A percentile compares a stretch with the other conserved stretches of the same genome.
Conservation (phyloP, 2,113 vertebrate species). For the Petaurus breviceps region DNA sequence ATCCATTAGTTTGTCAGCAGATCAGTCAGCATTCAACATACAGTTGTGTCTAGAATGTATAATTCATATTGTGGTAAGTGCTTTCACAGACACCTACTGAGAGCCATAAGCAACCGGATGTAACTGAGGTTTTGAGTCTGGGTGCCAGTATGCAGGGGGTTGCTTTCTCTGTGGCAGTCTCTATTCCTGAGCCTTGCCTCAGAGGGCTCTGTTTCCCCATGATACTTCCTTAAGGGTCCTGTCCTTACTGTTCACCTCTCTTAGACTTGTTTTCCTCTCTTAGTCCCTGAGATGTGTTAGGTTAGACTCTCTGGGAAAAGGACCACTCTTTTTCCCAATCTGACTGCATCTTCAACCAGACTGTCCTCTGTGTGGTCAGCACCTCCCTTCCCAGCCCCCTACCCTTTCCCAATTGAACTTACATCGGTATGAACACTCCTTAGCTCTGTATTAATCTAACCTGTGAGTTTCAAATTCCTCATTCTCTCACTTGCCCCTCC, state of each 20-base stretch:
- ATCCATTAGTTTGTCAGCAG: neutral
- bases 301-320: neutral
- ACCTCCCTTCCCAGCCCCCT: neutral
- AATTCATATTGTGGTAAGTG: neutral
- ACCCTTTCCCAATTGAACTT: neutral
- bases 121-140: neutral
- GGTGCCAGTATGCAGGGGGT: neutral
- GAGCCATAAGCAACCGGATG: neutral
- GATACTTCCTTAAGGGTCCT: neutral
- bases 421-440: neutral
- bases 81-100: neutral
- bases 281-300: neutral
- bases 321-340: neutral
- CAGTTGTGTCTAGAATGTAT: neutral
- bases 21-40: neutral
- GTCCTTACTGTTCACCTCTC: neutral
- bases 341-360: neutral
- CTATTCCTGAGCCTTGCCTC: neutral
- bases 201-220: neutral
- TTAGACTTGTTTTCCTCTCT: neutral
- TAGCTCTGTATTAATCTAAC: neutral
- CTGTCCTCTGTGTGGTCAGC: neutral
- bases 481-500: neutral
- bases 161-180: neutral
- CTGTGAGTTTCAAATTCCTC: constrained; percentile 7